Base-by-base conservation (phyloP, 2,113 vertebrate genomes). In the Anseranas semipalmata region DNA sequence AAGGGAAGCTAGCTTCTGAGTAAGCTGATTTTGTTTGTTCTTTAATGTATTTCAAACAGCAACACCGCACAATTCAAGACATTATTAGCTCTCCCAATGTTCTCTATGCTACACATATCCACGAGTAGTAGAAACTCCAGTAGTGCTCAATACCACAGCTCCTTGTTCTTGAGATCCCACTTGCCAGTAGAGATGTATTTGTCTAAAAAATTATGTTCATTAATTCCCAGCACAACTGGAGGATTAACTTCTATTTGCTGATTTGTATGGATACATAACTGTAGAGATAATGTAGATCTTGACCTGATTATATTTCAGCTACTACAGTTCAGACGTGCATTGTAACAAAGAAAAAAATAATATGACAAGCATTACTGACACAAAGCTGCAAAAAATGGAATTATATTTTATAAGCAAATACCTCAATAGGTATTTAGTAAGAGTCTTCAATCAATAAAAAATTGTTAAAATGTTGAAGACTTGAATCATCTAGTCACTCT, bases 201-300 rank as follows among this genome's bases (percentile, higher is more conserved):
- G 25, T n/a, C 50, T 80, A 82, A 91, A 78, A 53, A 52, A 8
- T 15, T 74, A 6, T 45, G n/a, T 45, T 84, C n/a, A 33, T 60
- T 55, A 77, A 78, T 89, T 93, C 55, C n/a, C 43, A 63, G 3
- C 46, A 71, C 50, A 91, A 48, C 16, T 13, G 14, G 32, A 55
- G 55, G 79, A 90, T 93, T 94, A 90, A 39, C 9, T 80, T 94
- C 39, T 85, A 16, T 90, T 95, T 83, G 28, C 45, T 79, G 15
- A 90, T 94, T 77, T 84, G 10, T 56, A n/a, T 56, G 67, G 43
- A 10, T 90, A n/a, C 28, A 28, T 52, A 70, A 72, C 52, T 50
- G 22, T 53, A 70, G 24, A 56, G 33, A 46, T 45, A 75, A 68
- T 6, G 10, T 18, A 74, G 30, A 32, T 41, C 15, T 59, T 74